phyloP scores from a whole-genome alignment of 2,797 vertebrate genomes.

The Adrianichthys oophorus region DNA sequence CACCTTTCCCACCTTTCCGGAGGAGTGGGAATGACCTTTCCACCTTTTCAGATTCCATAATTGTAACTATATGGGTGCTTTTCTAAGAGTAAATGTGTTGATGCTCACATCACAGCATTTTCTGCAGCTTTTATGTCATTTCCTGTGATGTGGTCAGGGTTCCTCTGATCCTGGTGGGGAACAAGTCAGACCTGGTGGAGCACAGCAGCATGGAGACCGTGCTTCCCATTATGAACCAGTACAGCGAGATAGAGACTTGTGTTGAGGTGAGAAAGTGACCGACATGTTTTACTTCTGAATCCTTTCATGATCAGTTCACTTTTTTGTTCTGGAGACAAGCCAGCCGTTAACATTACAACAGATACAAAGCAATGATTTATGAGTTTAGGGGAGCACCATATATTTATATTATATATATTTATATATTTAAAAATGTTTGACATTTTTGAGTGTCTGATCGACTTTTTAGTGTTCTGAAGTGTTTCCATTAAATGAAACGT shows the following conservation, averaged over 20 bases:
- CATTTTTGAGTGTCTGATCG: no score
- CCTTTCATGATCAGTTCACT: not conserved
- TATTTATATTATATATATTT: no score
- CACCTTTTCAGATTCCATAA: slow-evolving; percentile 1
- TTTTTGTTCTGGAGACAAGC: not conserved
- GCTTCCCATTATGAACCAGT: slow-evolving; percentile 96
- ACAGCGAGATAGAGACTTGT: slow-evolving; percentile 95
- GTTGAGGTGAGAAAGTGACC: slow-evolving; percentile 85
- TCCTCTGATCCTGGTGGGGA: slow-evolving; percentile 95
- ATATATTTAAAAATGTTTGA: no score
- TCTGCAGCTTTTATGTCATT: not conserved
- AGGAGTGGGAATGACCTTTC: not conserved
- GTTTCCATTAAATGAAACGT: no score
- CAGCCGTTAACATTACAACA: not conserved
- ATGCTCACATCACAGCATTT: no score
- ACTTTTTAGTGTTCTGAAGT: no score
- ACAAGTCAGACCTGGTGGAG: slow-evolving; percentile 95
- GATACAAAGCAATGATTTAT: no score
- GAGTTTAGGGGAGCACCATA: no score
- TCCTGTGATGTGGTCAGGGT: slow-evolving; percentile 73
- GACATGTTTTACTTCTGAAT: not conserved
- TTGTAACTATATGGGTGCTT: not conserved
- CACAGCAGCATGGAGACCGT: slow-evolving; percentile 98
- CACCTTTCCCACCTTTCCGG: not conserved
- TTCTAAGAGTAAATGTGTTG: not conserved